Base-by-base conservation (phyloP, 1,140 invertebrate species). In the Araneus ventricosus region DNA sequence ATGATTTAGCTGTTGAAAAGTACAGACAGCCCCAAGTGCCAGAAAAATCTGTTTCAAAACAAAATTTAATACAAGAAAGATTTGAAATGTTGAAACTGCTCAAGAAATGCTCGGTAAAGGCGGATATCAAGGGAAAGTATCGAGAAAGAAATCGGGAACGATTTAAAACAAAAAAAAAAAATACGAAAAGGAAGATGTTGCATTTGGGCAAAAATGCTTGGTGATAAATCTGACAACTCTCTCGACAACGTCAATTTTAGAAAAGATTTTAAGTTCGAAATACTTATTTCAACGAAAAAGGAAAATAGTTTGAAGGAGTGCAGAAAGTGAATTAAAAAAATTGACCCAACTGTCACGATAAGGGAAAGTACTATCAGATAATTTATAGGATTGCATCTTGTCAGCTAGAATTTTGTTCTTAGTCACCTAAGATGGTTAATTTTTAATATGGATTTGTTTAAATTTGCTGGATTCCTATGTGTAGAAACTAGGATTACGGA, bases 11-110 rank as follows among this genome's bases (percentile, higher is more conserved):
- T 52, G 45, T 52, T 52, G 45, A 52, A 52, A 75, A 37, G 27
- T 34, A 20, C 20, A 34, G 30, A 34, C 30, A 34, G 70, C 70
- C 70, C 14, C 70, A 75, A 75, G 70, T 75, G 70, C 70, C 70
- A 75, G 30, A 75, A 75, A 75, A 75, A 75, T 37, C 8, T 75
- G 70, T 75, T 37, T 27, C 70, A 75, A 75, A 75, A 75, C 70
- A 75, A 75, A 75, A 75, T 75, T 75, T 75, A 75, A 75, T 75
- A 75, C 70, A 37, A 75, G 70, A 20, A 75, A 75, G 20, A 75
- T 75, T 75, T 75, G 70, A 75, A 75, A 30, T 34, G 30, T 30
- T 20, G 30, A 75, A 75, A 75, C 70, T 75, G 30, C 37, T 75
- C 59, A 7, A n/a, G 59, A n/a, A 52, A 63, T 37, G 27, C 70